phyloP scores from a whole-genome alignment of 2,113 vertebrate species.

The Plotosus lineatus region DNA sequence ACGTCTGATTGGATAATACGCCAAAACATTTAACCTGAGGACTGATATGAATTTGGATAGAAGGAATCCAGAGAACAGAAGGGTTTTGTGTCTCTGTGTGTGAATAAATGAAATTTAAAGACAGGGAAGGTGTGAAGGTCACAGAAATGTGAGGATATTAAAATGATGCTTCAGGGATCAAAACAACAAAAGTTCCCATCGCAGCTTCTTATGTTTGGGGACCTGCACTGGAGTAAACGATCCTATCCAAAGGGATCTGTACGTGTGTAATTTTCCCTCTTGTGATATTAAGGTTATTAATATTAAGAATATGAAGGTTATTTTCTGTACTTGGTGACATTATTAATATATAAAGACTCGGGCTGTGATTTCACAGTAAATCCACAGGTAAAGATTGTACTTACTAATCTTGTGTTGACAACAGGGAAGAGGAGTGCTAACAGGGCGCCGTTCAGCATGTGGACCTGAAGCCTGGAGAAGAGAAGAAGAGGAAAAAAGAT shows the following conservation, averaged over 20 bases:
- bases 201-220: background rate
- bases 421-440: conserved; percentile 94
- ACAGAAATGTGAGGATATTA: no score
- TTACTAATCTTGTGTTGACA: conserved; percentile 95
- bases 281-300: background rate
- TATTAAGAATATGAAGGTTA: no score
- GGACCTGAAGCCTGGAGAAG: conserved; percentile 86
- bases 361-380: no score
- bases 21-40: no score
- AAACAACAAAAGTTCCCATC: no score
- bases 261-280: background rate
- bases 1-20: no score
- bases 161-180: no score
- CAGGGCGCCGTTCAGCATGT: conserved; percentile 96
- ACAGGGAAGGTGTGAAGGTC: background rate
- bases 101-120: background rate
- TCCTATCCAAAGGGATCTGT: background rate
- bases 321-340: no score
- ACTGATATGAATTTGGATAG: no score
- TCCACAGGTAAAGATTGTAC: no score
- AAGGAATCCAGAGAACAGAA: no score
- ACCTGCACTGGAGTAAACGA: background rate
- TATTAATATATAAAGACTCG: background rate
- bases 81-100: no score
- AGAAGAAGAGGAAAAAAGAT: conserved; percentile 5